phyloP scores from a whole-genome alignment of 2,888 invertebrate species.

The Dilophus febrilis region DNA sequence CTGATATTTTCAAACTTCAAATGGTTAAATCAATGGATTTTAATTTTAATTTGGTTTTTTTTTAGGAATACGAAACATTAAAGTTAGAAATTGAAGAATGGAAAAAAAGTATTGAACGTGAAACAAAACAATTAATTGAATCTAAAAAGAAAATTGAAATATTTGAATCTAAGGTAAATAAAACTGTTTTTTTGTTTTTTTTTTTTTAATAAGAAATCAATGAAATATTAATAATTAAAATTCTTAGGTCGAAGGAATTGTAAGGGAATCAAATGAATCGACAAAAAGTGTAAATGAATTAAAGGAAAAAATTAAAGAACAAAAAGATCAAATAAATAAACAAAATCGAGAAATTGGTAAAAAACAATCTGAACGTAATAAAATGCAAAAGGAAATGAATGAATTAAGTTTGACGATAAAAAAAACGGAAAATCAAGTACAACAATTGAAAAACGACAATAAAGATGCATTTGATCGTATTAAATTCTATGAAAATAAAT shows the following conservation, averaged over 20 bases:
- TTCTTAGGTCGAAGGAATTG: too few relatives aligned
- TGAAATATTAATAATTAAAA: too few relatives aligned
- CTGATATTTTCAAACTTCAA: too few relatives aligned
- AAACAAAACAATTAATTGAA: constrained; percentile 23
- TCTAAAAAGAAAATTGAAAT: constrained; percentile 17
- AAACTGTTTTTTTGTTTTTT: constrained; percentile 2
- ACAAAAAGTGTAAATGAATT: too few relatives aligned
- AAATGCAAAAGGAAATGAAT: constrained; percentile 45
- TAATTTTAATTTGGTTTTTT: not conserved
- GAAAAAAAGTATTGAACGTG: constrained; percentile 40
- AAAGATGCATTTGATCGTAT: constrained; percentile 30
- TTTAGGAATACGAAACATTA: constrained; percentile 52
- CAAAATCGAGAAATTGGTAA: constrained; percentile 12
- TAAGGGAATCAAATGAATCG: too few relatives aligned
- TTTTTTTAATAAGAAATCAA: too few relatives aligned
- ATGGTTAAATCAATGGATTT: too few relatives aligned
- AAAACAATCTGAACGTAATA: constrained; percentile 37
- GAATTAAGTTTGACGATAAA: constrained; percentile 50
- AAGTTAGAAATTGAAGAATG: constrained; percentile 65
- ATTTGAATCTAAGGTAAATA: constrained; percentile 13
- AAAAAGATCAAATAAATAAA: too few relatives aligned
- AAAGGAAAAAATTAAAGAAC: too few relatives aligned
- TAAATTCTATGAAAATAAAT: constrained; percentile 21
- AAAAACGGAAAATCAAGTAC: constrained; percentile 45
- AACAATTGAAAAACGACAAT: constrained; percentile 39